phyloP scores from a whole-genome alignment of 2,888 invertebrate species.

The Cephonodes hylas region DNA sequence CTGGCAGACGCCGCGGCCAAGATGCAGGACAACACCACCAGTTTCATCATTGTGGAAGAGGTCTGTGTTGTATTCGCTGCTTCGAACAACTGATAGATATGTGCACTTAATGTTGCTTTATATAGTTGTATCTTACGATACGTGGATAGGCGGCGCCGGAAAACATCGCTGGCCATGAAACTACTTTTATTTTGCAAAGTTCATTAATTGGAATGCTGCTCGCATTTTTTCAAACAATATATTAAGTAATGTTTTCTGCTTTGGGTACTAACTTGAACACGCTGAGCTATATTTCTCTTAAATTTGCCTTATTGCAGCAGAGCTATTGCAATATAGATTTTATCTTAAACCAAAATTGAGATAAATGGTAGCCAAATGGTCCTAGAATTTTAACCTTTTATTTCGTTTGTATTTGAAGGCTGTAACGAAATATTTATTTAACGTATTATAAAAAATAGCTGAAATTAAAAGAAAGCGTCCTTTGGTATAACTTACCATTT shows the following conservation, averaged over 20 bases:
- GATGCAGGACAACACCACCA: constrained; percentile 84
- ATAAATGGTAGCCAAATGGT: too few relatives aligned
- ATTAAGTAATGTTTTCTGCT: neutral
- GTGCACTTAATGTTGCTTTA: constrained; percentile 44
- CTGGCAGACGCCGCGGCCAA: constrained; percentile 79
- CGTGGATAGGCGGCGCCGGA: constrained; percentile 47
- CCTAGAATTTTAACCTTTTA: too few relatives aligned
- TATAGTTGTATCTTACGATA: constrained; percentile 40
- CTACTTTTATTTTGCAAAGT: constrained; percentile 46
- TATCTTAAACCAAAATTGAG: neutral
- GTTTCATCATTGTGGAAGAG: constrained; percentile 72
- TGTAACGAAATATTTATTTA: too few relatives aligned
- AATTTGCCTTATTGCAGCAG: neutral
- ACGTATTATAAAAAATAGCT: too few relatives aligned
- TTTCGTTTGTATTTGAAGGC: too few relatives aligned
- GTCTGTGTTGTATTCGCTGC: constrained; percentile 66
- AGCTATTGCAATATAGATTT: neutral
- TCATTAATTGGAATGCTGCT: constrained; percentile 4
- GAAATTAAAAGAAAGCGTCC: too few relatives aligned
- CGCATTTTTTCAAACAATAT: constrained; percentile 10
- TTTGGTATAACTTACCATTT: too few relatives aligned
- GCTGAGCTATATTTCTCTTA: neutral
- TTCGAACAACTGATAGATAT: constrained; percentile 60
- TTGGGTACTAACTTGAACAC: neutral
- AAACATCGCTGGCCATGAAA: constrained; percentile 57